Conservation (phyloP, 2,797 vertebrate genomes). For the Selene dorsalis region DNA sequence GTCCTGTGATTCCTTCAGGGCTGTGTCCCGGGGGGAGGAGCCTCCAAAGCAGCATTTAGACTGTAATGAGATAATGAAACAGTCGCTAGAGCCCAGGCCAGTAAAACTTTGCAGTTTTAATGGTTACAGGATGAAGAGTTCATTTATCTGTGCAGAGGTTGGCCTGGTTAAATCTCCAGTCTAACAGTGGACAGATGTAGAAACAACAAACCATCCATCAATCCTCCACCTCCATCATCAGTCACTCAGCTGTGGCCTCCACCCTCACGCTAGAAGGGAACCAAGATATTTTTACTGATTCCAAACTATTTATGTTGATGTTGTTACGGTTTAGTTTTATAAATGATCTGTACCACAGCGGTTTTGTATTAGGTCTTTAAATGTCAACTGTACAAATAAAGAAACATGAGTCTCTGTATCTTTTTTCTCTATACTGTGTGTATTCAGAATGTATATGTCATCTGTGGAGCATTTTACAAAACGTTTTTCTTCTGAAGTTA, state of each 20-base stretch:
- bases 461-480: background rate
- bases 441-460: background rate
- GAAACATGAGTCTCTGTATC: conserved; percentile 25
- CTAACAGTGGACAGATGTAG: conserved; percentile 2
- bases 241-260: conserved; percentile 20
- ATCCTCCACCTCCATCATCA: conserved; percentile 7
- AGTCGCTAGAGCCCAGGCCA: background rate
- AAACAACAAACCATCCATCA: conserved; percentile 65
- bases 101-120: background rate
- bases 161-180: conserved; percentile 3
- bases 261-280: conserved; percentile 62
- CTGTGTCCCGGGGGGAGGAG: background rate
- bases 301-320: conserved; percentile 81
- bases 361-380: conserved; percentile 82
- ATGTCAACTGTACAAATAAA: conserved; percentile 77
- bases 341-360: conserved; percentile 78
- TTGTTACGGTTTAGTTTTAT: conserved; percentile 72
- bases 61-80: background rate
- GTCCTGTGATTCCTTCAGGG: conserved; percentile 6
- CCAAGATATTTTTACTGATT: conserved; percentile 79
- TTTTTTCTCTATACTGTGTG: background rate
- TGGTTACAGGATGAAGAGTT: conserved; percentile 7
- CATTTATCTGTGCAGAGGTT: conserved; percentile 13
- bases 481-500: background rate
- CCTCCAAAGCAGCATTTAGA: conserved; percentile 16